These are phyloP conservation scores for Diploscapter pachys DNA, from an alignment of 1,140 invertebrate species.

Conservation along the genomic window DNA sequence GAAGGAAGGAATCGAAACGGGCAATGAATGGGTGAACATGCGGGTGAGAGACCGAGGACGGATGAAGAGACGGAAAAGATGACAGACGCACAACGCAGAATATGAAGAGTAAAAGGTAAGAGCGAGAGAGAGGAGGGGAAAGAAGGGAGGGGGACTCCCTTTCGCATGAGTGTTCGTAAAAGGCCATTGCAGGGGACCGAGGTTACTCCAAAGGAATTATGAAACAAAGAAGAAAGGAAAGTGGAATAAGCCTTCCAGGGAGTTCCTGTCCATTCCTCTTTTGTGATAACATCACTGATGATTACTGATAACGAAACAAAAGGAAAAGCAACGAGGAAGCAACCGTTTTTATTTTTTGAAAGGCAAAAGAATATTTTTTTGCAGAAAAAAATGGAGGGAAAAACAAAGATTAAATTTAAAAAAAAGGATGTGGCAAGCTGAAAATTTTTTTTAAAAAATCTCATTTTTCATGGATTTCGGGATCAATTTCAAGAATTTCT, in stretches of 20 bases:
- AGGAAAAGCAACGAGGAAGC: background rate
- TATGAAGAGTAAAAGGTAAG: conserved; percentile 8
- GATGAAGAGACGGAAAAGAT: background rate
- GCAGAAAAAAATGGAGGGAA: background rate
- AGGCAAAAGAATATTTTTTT: background rate
- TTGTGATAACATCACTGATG: background rate
- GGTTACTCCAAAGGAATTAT: background rate
- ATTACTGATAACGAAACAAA: background rate
- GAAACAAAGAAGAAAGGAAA: background rate
- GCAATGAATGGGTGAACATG: too few relatives aligned
- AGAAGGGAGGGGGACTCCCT: conserved; percentile 4
- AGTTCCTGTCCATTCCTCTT: too few relatives aligned
- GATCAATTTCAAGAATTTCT: background rate
- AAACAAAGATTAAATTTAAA: background rate
- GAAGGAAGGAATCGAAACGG: too few relatives aligned
- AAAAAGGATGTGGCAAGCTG: background rate
- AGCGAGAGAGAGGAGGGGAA: background rate
- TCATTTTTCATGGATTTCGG: background rate
- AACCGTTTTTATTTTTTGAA: background rate
- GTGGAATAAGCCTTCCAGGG: background rate
- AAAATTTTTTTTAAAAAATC: background rate
- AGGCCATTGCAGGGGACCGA: background rate
- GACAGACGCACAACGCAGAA: background rate
- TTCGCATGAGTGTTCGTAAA: background rate
- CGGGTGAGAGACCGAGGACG: background rate